phyloP scores from a whole-genome alignment of 2,113 vertebrate species.

The Paradisaea rubra region DNA sequence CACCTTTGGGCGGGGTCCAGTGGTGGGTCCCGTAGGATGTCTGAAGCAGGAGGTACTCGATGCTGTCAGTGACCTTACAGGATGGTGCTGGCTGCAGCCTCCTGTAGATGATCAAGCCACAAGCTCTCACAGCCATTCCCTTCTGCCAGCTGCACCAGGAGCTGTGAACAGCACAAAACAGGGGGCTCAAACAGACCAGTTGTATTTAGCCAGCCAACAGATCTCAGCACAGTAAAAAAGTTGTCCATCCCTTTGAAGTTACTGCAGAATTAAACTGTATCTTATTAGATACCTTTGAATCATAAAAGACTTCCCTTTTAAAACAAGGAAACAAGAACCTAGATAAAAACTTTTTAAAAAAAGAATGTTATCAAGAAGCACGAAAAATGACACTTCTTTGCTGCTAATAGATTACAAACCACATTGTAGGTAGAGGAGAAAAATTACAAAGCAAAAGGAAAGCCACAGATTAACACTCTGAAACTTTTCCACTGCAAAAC shows the following conservation, averaged over 20 bases:
- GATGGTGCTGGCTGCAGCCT: slow-evolving; percentile 57
- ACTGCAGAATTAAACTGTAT: not conserved
- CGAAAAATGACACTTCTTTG: not conserved
- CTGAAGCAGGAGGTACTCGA: slow-evolving; percentile 92
- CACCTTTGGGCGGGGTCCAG: slow-evolving; percentile 98
- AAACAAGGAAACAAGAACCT: not conserved
- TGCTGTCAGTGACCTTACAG: slow-evolving; percentile 52
- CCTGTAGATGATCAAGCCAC: slow-evolving; percentile 92
- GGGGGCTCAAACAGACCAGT: not conserved
- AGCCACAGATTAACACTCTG: fast-evolving
- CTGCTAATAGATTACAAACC: not conserved
- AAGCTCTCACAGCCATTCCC: slow-evolving; percentile 85
- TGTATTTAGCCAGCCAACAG: not conserved
- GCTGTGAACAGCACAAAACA: not conserved
- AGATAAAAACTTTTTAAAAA: not conserved
- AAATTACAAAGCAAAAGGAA: not conserved
- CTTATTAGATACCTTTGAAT: not conserved
- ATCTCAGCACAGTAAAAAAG: not conserved
- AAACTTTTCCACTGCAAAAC: not conserved
- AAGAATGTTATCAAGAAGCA: fast-evolving
- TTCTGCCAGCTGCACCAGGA: not conserved
- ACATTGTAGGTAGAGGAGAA: fast-evolving
- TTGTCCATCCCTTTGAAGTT: not conserved
- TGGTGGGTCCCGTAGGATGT: slow-evolving; percentile 91
- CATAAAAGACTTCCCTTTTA: not conserved